phyloP scores from a whole-genome alignment of 2,888 invertebrate genomes.

The Pollenia amentaria region DNA sequence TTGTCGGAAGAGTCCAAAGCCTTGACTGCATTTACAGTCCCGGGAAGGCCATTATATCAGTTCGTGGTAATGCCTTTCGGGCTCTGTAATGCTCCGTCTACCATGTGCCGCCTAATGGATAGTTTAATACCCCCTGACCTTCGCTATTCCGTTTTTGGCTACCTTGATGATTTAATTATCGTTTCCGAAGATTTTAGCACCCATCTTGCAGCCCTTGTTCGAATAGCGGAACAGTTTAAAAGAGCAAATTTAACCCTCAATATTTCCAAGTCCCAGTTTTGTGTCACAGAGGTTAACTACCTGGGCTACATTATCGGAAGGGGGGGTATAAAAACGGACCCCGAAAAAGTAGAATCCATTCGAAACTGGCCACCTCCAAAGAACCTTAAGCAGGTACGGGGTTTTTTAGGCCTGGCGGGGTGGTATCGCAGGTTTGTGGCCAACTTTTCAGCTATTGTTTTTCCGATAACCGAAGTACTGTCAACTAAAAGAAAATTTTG shows the following conservation, averaged over 20 bases:
- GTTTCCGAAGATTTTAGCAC: no score
- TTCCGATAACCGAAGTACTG: conserved; percentile 47
- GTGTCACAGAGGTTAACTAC: background rate
- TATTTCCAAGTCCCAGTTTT: background rate
- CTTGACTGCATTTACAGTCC: background rate
- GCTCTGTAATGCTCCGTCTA: no score
- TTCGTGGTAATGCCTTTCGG: background rate
- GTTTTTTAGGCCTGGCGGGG: no score
- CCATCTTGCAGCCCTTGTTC: background rate
- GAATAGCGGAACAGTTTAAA: background rate
- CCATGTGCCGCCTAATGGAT: conserved; percentile 16
- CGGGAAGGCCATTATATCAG: background rate
- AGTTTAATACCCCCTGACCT: background rate
- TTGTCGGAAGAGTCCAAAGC: background rate
- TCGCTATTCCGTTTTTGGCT: background rate
- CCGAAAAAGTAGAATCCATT: background rate
- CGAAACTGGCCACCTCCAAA: background rate
- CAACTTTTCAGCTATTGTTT: conserved; percentile 43
- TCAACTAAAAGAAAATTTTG: conserved; percentile 30
- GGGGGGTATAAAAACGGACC: background rate
- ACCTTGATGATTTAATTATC: no score
- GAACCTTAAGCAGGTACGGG: background rate
- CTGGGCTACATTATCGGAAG: background rate
- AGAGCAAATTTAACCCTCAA: background rate
- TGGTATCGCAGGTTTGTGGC: no score